A percentile compares a stretch with the other conserved stretches of the same genome.
These are phyloP conservation scores for Schizotus pectinicornis DNA, from an alignment of 2,888 invertebrate species.

Conservation along the genomic window DNA sequence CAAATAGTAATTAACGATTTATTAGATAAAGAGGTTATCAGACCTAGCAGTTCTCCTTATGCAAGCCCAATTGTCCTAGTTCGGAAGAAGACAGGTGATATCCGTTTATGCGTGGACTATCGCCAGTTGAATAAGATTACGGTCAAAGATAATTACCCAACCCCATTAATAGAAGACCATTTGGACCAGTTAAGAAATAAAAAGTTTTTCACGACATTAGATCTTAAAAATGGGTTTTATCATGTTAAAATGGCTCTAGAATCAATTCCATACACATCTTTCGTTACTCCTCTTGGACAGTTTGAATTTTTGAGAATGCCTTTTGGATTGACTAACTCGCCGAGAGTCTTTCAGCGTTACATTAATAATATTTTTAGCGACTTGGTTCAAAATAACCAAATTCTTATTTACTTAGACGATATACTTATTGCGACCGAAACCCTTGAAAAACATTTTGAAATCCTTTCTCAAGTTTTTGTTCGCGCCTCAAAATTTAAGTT, in stretches of 20 bases:
- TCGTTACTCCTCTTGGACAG: conserved; percentile 43
- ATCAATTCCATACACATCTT: conserved; percentile 43
- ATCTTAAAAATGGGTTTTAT: conserved; percentile 45
- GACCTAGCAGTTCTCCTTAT: conserved; percentile 45
- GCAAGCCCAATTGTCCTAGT: conserved; percentile 38
- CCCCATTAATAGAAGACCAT: conserved; percentile 41
- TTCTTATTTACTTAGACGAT: conserved; percentile 37
- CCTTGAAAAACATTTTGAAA: conserved; percentile 31
- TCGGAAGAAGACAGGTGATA: conserved; percentile 36
- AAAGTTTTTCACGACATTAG: conserved; percentile 40
- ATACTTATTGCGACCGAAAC: conserved; percentile 32
- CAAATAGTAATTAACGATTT: conserved; percentile 30
- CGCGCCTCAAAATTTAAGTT: conserved; percentile 26
- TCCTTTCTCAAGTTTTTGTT: conserved; percentile 30
- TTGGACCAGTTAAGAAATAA: conserved; percentile 40
- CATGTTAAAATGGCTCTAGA: conserved; percentile 39
- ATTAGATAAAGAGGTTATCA: conserved; percentile 30
- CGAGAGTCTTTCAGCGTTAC: conserved; percentile 34
- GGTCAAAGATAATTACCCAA: conserved; percentile 34
- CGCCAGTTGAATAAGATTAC: conserved; percentile 39
- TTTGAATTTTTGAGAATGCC: conserved; percentile 46
- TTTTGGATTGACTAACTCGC: conserved; percentile 42
- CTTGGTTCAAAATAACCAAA: conserved; percentile 25
- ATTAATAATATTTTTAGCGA: conserved; percentile 32
- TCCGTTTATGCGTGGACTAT: conserved; percentile 43